phyloP scores from a whole-genome alignment of 2,113 vertebrate species.

The Pterocles burchelli region DNA sequence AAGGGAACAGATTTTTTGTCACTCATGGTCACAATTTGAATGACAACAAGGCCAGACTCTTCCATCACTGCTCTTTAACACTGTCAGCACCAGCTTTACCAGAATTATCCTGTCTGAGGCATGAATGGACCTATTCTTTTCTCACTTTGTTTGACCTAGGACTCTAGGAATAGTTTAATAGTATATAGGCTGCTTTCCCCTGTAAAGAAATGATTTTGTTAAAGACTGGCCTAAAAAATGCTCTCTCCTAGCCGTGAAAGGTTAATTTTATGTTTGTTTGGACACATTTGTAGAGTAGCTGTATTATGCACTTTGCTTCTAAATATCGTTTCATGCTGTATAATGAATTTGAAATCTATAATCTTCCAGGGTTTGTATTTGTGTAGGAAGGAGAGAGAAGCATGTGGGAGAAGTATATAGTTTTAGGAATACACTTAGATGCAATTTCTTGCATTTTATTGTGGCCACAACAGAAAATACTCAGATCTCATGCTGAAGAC shows the following conservation, averaged over 20 bases:
- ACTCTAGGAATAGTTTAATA: conserved; percentile 18
- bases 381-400: background rate
- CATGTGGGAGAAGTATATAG: background rate
- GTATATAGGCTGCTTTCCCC: conserved; percentile 35
- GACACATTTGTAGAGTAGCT: background rate
- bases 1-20: conserved; percentile 54
- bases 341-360: conserved; percentile 48
- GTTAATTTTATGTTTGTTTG: conserved; percentile 57
- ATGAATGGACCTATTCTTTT: conserved; percentile 74
- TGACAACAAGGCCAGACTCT: conserved; percentile 68
- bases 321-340: conserved; percentile 11
- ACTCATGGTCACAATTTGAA: conserved; percentile 70
- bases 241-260: conserved; percentile 6
- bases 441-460: conserved; percentile 21
- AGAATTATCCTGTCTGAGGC: conserved; percentile 72
- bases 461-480: background rate
- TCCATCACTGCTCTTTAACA: conserved; percentile 72
- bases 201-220: conserved; percentile 33
- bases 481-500: background rate
- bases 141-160: conserved; percentile 47
- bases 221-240: conserved; percentile 6
- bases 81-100: conserved; percentile 70
- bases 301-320: background rate
- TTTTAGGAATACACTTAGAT: conserved; percentile 10
- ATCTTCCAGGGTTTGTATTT: background rate